Evolutionary conservation across 2,888 invertebrate species (phyloP), one percentile per base, ranked within the genome.

Genomic region (Sepiola atlantica): DNA sequence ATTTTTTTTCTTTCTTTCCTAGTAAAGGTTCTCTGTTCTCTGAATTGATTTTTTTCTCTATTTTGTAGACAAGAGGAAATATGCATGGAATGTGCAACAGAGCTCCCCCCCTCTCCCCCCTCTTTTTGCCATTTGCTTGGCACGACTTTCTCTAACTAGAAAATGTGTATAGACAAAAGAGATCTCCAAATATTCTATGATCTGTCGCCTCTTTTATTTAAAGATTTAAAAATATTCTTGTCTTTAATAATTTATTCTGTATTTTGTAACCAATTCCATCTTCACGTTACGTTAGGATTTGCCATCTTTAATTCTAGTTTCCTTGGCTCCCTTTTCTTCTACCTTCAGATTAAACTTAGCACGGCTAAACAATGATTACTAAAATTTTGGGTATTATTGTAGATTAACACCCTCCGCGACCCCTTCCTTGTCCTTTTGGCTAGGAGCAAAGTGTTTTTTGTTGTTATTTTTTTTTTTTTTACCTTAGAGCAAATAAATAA

Each of bases 101-200:
- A 77, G n/a, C n/a, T 77, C 32, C n/a, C n/a, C 32, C n/a, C n/a
- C 32, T 16, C n/a, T 16, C n/a, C n/a, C 77, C 32, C 16, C 16
- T n/a, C 32, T n/a, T 16, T 77, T n/a, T 77, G 77, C 77, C 77
- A 77, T 77, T 77, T 77, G n/a, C n/a, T 77, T 77, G 77, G n/a
- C 77, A 77, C 77, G n/a, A 77, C 77, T 77, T 77, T 77, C 77
- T 77, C 77, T 77, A 77, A 77, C 77, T n/a, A 77, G n/a, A 77
- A 77, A 77, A n/a, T 77, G n/a, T 77, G 77, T n/a, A n/a, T 32
- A 45, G 45, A 77, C 32, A 77, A 77, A 61, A 61, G 10, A n/a
- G 77, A n/a, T 14, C 77, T 32, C 32, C n/a, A 77, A 32, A 77
- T 77, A n/a, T 77, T n/a, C n/a, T n/a, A 1, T 18, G 3, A 8